These are phyloP conservation scores for Chaetogeoica ovagalla DNA, from an alignment of 2,888 invertebrate species.

Conservation along the genomic window DNA sequence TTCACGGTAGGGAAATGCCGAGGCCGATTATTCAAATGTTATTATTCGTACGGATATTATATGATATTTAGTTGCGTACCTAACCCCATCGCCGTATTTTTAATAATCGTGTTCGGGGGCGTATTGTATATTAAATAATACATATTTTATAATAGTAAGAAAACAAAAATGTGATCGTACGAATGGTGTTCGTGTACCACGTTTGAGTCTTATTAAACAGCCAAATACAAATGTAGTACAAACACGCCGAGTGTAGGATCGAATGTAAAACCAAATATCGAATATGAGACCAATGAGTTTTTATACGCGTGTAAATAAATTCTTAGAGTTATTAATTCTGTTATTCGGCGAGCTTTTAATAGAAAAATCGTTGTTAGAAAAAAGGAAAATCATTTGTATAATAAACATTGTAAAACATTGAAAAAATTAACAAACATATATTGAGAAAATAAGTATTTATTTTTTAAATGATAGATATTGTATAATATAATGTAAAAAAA, in stretches of 20 bases:
- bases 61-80: background rate
- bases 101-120: background rate
- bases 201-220: background rate
- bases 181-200: slow-evolving; percentile 17
- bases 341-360: no score
- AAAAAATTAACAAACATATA: background rate
- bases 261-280: no score
- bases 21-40: no score
- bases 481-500: no score
- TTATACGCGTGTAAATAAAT: no score
- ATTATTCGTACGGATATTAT: no score
- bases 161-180: background rate
- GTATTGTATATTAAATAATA: background rate
- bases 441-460: background rate
- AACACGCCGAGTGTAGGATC: background rate
- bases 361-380: no score
- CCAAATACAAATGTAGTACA: background rate
- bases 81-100: background rate
- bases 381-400: no score
- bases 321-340: no score
- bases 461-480: no score
- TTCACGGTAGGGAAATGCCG: background rate
- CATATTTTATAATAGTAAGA: background rate
- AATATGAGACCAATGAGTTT: no score
- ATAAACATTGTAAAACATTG: background rate